phyloP scores from a whole-genome alignment of 2,888 invertebrate genomes.

The Asteroscopus sphinx region DNA sequence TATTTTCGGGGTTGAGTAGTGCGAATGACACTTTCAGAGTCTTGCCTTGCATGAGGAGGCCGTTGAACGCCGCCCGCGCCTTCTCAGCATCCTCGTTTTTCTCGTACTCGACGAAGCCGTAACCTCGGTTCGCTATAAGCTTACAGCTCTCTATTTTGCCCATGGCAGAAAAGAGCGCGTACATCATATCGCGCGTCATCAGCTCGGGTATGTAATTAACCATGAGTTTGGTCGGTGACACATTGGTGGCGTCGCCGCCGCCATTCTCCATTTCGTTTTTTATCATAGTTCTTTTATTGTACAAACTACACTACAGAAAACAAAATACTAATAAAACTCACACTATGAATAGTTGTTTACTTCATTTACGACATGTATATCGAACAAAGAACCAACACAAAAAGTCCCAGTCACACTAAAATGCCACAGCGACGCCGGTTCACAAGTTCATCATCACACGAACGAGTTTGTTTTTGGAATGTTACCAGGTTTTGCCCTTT shows the following conservation, averaged over 20 bases:
- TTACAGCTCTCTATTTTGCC: slow-evolving; percentile 89
- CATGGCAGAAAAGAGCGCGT: slow-evolving; percentile 88
- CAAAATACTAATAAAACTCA: slow-evolving; percentile 83
- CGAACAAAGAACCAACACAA: slow-evolving; percentile 87
- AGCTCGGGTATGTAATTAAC: slow-evolving; percentile 89
- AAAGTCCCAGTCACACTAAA: slow-evolving; percentile 82
- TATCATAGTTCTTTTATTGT: slow-evolving; percentile 82
- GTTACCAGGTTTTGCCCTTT: slow-evolving; percentile 81
- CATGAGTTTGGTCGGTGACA: slow-evolving; percentile 90
- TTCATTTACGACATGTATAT: slow-evolving; percentile 84
- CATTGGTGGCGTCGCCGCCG: slow-evolving; percentile 89
- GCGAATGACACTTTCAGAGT: slow-evolving; percentile 88
- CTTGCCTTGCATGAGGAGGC: slow-evolving; percentile 88
- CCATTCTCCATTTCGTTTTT: slow-evolving; percentile 89
- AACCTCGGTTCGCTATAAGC: slow-evolving; percentile 86
- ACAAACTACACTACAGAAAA: slow-evolving; percentile 86
- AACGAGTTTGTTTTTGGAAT: slow-evolving; percentile 85
- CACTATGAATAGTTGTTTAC: slow-evolving; percentile 78
- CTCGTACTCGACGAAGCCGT: slow-evolving; percentile 88
- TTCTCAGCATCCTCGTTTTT: slow-evolving; percentile 89
- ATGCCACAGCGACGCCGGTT: slow-evolving; percentile 88
- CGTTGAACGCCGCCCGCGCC: slow-evolving; percentile 88
- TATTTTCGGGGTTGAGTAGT: slow-evolving; percentile 87
- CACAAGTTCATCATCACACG: slow-evolving; percentile 86
- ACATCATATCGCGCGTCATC: slow-evolving; percentile 90